Percentiles rank a stretch among this genome's conserved stretches.
Evolutionary conservation across 2,888 invertebrate genomes (phyloP).

Genomic region (Chrysotoxum bicinctum): DNA sequence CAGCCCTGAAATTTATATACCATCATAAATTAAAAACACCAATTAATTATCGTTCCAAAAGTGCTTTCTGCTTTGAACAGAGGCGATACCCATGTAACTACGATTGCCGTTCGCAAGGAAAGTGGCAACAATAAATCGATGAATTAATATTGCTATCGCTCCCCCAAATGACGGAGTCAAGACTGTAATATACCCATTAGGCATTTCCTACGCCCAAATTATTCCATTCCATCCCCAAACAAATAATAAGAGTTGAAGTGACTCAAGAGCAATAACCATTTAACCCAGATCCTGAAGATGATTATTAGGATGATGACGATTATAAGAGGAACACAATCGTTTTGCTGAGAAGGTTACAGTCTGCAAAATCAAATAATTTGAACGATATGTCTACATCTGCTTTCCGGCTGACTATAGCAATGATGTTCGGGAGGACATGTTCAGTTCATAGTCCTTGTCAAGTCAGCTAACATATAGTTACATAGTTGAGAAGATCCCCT

Average conservation of each 20-base stretch:
- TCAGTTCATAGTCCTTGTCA: not conserved
- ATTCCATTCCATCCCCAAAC: not conserved
- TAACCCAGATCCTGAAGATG: constrained; percentile 41
- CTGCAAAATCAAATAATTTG: constrained; percentile 50
- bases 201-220: not conserved
- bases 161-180: not conserved
- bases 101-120: not conserved
- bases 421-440: not conserved
- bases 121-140: constrained; percentile 1
- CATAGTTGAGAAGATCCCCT: not conserved
- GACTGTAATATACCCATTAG: not conserved
- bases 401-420: not conserved
- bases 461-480: not conserved
- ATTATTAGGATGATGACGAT: constrained; percentile 35
- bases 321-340: constrained; percentile 38
- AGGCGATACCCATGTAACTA: not conserved
- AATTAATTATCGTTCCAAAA: not conserved
- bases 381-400: not conserved
- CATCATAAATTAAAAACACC: not conserved
- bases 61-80: not conserved
- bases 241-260: constrained; percentile 7
- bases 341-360: constrained; percentile 31
- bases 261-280: constrained; percentile 47
- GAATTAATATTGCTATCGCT: not conserved
- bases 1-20: not conserved